phyloP scores from a whole-genome alignment of 2,797 vertebrate genomes.

The Galagoides demidoff region DNA sequence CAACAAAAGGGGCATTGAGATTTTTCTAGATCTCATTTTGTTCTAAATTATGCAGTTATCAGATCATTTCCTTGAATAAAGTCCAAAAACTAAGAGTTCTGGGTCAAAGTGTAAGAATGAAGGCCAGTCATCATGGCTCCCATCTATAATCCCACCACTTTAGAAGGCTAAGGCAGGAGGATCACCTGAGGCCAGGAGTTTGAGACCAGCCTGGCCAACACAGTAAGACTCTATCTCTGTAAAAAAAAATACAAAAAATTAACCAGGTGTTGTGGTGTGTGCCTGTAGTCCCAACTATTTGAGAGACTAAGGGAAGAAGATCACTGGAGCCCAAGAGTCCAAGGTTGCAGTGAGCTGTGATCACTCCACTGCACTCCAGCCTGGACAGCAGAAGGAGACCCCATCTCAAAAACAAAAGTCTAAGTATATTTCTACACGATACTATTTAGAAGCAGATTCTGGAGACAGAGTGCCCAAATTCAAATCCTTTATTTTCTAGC shows the following conservation, averaged over 20 bases:
- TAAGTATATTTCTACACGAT: neutral
- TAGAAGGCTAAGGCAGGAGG: neutral
- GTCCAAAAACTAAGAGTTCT: neutral
- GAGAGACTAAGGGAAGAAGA: neutral
- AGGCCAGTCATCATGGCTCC: neutral
- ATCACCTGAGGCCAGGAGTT: neutral
- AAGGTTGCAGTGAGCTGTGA: neutral
- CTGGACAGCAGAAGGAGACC: neutral
- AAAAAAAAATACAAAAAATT: neutral
- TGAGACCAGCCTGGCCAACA: neutral
- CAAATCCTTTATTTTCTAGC: neutral
- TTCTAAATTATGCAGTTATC: neutral
- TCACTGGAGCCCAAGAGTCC: neutral
- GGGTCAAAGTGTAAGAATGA: neutral
- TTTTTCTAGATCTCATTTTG: constrained; percentile 5
- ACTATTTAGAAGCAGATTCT: neutral
- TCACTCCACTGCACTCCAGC: neutral
- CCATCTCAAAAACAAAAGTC: neutral
- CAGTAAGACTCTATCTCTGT: neutral
- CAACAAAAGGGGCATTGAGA: too few relatives aligned
- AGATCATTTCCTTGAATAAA: constrained; percentile 30
- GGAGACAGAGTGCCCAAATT: neutral
- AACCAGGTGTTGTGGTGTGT: neutral
- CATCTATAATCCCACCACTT: neutral
- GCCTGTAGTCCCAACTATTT: neutral